Evolutionary conservation across 2,888 invertebrate genomes (phyloP).

Genomic region (Eurois occulta): DNA sequence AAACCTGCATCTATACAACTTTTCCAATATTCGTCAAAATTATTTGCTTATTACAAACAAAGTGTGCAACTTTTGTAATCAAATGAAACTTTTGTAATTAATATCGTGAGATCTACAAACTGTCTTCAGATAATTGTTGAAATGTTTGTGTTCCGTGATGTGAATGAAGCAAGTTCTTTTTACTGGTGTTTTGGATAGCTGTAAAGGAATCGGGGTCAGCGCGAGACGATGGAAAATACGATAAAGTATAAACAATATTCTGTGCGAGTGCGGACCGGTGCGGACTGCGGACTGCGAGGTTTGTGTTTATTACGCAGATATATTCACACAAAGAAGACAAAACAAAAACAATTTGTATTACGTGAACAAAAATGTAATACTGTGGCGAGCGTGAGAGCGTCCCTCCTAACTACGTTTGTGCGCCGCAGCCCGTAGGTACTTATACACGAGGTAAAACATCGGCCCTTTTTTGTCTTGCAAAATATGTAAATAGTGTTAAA

Average conservation of each 20-base stretch:
- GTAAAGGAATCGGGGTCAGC: constrained; percentile 47
- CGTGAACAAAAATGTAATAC: constrained; percentile 65
- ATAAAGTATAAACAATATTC: constrained; percentile 54
- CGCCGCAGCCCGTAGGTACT: constrained; percentile 22
- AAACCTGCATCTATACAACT: constrained; percentile 58
- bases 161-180: constrained; percentile 38
- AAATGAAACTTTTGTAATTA: constrained; percentile 69
- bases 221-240: constrained; percentile 21
- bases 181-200: constrained; percentile 38
- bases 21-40: constrained; percentile 67
- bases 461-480: constrained; percentile 55
- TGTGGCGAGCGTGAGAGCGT: constrained; percentile 24
- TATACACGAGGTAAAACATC: constrained; percentile 43
- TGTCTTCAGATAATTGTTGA: constrained; percentile 57
- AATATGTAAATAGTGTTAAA: constrained; percentile 64
- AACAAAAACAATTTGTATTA: constrained; percentile 65
- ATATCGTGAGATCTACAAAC: constrained; percentile 55
- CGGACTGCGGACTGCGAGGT: constrained; percentile 17
- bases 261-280: constrained; percentile 31
- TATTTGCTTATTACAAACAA: constrained; percentile 60
- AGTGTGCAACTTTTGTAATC: constrained; percentile 65
- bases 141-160: constrained; percentile 48
- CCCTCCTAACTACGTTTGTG: constrained; percentile 46
- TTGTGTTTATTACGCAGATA: constrained; percentile 59
- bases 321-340: constrained; percentile 61